A percentile compares a stretch with the other conserved stretches of the same genome.
phyloP scores from a whole-genome alignment of 2,888 invertebrate species.

The Polydrusus pterygomalis region DNA sequence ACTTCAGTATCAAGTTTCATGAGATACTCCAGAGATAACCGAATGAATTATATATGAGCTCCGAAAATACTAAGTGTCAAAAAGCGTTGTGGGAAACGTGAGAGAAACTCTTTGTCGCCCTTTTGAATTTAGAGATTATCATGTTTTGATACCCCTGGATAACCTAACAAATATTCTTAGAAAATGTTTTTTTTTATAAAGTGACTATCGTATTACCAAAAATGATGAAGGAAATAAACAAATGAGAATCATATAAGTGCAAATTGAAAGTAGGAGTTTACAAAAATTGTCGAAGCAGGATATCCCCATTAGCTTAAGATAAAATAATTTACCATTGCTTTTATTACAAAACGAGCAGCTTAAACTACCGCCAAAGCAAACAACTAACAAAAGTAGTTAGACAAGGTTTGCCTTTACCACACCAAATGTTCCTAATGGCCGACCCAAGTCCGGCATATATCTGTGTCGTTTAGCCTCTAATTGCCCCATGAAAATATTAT shows the following conservation, averaged over 20 bases:
- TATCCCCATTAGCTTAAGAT: too few species aligned
- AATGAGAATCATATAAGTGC: background rate
- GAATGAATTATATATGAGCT: conserved; percentile 5
- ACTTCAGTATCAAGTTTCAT: background rate
- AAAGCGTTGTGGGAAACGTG: background rate
- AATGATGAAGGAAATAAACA: background rate
- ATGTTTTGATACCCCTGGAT: background rate
- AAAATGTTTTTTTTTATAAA: too few species aligned
- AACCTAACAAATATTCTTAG: too few species aligned
- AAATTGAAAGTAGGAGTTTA: too few species aligned
- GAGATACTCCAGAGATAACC: background rate
- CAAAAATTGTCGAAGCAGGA: too few species aligned
- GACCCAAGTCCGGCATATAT: background rate
- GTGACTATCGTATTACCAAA: background rate
- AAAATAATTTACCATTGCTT: background rate
- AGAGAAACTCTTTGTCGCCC: background rate
- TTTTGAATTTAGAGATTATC: background rate
- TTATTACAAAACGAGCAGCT: background rate
- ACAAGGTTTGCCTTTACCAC: background rate
- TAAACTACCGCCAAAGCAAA: background rate
- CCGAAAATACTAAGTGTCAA: background rate
- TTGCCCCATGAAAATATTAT: conserved; percentile 5
- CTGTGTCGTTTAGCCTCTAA: background rate
- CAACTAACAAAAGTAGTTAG: background rate
- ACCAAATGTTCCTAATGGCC: background rate